phyloP scores from a whole-genome alignment of 92 coral and sea anemone genomes.

The Parazoanthus atlanticus region DNA sequence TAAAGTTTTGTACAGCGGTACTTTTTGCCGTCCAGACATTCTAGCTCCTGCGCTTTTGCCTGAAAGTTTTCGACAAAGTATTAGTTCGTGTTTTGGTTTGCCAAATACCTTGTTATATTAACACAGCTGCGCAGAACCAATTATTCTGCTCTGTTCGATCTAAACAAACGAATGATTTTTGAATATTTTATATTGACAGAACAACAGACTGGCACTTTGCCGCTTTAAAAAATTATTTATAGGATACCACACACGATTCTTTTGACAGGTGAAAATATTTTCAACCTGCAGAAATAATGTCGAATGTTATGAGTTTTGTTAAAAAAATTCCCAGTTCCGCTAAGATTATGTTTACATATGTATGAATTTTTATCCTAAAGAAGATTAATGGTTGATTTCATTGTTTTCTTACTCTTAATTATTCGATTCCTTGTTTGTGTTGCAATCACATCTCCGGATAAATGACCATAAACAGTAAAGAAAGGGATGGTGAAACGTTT shows the following conservation, averaged over 20 bases:
- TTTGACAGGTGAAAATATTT: slow-evolving; percentile 2
- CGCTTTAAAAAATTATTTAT: neutral
- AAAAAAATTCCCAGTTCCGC: neutral
- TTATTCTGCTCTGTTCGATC: neutral
- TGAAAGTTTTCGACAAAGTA: neutral
- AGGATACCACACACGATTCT: neutral
- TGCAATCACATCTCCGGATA: neutral
- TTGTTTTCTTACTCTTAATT: neutral
- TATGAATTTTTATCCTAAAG: neutral
- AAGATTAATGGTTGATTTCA: neutral
- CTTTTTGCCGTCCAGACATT: neutral
- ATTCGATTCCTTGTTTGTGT: neutral
- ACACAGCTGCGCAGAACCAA: slow-evolving; percentile 6
- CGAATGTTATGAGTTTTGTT: neutral
- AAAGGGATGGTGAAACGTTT: neutral
- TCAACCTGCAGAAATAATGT: slow-evolving; percentile 5
- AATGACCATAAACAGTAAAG: neutral
- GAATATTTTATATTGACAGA: neutral
- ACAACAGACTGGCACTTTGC: neutral
- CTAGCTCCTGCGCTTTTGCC: neutral
- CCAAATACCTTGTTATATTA: neutral
- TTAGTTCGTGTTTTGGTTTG: neutral
- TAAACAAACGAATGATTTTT: neutral
- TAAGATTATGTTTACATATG: neutral
- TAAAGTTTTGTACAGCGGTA: slow-evolving; percentile 28